Conservation (phyloP, 2,888 invertebrate genomes). For the Spilarctia lutea region DNA sequence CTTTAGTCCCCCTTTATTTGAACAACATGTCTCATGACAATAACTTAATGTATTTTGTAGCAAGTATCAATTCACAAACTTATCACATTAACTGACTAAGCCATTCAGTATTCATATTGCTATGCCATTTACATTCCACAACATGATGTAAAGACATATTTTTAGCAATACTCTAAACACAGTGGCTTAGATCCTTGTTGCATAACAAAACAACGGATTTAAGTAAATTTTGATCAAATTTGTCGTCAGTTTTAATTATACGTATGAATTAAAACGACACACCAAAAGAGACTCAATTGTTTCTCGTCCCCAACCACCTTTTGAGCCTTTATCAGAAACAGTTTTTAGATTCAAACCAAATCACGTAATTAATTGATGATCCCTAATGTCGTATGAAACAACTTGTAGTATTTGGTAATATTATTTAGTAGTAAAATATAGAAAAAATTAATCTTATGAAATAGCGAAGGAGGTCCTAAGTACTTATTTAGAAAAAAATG, state of each 20-base stretch:
- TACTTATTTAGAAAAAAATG: constrained; percentile 42
- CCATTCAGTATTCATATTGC: too few relatives aligned
- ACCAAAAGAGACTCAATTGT: background rate
- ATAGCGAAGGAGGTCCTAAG: constrained; percentile 40
- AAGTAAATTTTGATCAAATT: background rate
- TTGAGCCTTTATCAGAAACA: background rate
- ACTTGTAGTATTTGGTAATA: constrained; percentile 29
- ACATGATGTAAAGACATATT: too few relatives aligned
- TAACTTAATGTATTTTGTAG: too few relatives aligned
- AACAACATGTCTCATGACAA: too few relatives aligned
- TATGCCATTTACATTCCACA: too few relatives aligned
- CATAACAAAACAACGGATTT: too few relatives aligned
- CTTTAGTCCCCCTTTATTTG: too few relatives aligned
- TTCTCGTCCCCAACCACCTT: background rate
- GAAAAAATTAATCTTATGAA: constrained; percentile 17
- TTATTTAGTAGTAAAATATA: constrained; percentile 33
- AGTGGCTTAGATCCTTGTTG: too few relatives aligned
- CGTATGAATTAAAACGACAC: background rate
- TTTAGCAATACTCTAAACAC: too few relatives aligned
- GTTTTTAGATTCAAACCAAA: too few relatives aligned
- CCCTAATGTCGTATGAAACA: constrained; percentile 10
- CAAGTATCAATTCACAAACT: background rate
- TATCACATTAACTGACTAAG: too few relatives aligned
- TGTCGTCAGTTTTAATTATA: background rate
- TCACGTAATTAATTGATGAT: background rate